Base-by-base conservation (phyloP, 2,888 invertebrate genomes). In the Heliconius sara region DNA sequence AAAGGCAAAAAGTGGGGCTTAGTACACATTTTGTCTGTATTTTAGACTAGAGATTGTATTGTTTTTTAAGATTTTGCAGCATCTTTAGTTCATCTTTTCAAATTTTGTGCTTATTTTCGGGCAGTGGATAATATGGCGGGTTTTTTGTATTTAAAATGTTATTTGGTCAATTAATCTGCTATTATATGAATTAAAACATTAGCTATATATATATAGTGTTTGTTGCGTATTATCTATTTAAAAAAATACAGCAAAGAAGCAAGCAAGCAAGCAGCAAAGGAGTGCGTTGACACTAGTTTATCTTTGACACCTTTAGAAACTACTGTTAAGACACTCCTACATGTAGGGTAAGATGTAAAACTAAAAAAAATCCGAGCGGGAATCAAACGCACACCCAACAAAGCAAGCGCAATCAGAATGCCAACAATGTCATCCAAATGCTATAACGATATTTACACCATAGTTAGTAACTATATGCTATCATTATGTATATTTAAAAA, bases 11-110 rank as follows among this genome's bases (percentile, higher is more conserved):
- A 65, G 52, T 71, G 72, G 52, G 63, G n/a, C 39, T 52, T 71
- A 52, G 65, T 65, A 52, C 22, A 30, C 77, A 78, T 65, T 72
- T 78, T 43, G 47, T n/a, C 5, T 52, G n/a, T 70, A 60, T 77
- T 77, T 77, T 68, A 77, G 57, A 68, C 57, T 30, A 76, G n/a
- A 22, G 52, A 76, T 75, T 63, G 30, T 34, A 76, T 75, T 75
- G 63, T 65, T 25, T 65, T 65, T 75, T 27, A 65, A 63, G 25
- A 39, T 43, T 75, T 27, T 47, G 34, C 57, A n/a, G 60, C 60
- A n/a, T 72, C 34, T 57, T 30, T 34, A 52, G 9, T 70, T 43
- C n/a, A 70, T 47, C 25, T 70, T 43, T 70, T 70, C 70, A 47
- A 47, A 68, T 68, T 39, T 68, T 5, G 68, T 39, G n/a, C 39